Evolutionary conservation across 1,140 invertebrate genomes (phyloP).

Genomic region (Achroia grisella): DNA sequence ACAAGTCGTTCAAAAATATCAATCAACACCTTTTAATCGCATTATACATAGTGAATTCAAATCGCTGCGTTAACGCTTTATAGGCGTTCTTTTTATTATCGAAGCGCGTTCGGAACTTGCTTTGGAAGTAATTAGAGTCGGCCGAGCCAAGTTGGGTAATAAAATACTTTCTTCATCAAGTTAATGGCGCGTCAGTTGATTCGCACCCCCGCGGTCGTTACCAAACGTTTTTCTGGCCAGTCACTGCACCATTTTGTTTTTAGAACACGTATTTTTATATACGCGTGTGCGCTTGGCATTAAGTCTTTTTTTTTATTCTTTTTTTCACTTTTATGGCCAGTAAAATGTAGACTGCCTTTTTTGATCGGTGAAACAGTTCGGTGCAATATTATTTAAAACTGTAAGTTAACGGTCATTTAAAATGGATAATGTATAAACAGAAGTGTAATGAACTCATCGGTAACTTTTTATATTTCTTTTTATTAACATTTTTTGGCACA

Average conservation of each 20-base stretch:
- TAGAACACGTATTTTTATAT: constrained; percentile 13
- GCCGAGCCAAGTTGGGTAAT: constrained; percentile 27
- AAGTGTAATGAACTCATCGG: not conserved
- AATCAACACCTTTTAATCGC: too few relatives aligned
- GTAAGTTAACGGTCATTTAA: not conserved
- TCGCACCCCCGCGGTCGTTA: constrained; percentile 9
- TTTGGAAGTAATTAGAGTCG: constrained; percentile 41
- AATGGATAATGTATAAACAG: not conserved
- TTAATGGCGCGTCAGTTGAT: constrained; percentile 38
- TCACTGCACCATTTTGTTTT: constrained; percentile 19
- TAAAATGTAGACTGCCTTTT: not conserved
- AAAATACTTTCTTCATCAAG: constrained; percentile 59
- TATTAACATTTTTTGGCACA: too few relatives aligned
- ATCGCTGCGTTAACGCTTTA: constrained; percentile 2
- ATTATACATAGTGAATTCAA: not conserved
- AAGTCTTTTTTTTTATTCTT: too few relatives aligned
- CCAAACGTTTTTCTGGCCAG: constrained; percentile 5
- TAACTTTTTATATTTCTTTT: too few relatives aligned
- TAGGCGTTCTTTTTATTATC: constrained; percentile 3
- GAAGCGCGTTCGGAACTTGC: constrained; percentile 17
- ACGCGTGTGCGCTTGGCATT: constrained; percentile 6
- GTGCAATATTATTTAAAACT: not conserved
- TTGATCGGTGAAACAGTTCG: not conserved
- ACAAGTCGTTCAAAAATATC: too few relatives aligned
- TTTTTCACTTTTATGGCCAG: not conserved